Evolutionary conservation across 2,888 invertebrate species (phyloP).

Genomic region (Notodonta dromedarius): DNA sequence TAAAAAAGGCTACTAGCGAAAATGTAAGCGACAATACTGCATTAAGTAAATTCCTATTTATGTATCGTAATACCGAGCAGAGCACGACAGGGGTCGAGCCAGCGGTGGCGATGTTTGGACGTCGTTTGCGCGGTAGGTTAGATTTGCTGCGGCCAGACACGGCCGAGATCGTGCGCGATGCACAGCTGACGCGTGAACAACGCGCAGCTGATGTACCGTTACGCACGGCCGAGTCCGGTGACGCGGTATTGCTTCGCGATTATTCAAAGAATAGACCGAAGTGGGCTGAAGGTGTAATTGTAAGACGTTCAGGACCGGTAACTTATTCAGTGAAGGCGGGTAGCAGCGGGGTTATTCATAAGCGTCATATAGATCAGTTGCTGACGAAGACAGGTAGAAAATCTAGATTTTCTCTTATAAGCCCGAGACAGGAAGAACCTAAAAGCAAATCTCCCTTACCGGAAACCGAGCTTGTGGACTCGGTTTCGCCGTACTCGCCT

Average conservation of each 20-base stretch:
- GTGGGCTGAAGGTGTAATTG: conserved; percentile 8
- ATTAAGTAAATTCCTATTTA: conserved; percentile 8
- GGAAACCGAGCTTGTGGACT: too few relatives aligned
- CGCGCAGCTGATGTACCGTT: not conserved
- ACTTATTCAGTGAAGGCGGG: not conserved
- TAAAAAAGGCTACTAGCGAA: not conserved
- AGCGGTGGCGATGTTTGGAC: conserved; percentile 8
- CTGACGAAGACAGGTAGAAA: too few relatives aligned
- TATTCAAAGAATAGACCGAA: conserved; percentile 5
- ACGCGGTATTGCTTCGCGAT: not conserved
- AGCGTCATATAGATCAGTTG: not conserved
- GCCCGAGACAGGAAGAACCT: too few relatives aligned
- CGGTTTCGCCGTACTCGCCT: too few relatives aligned
- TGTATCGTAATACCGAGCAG: conserved; percentile 10
- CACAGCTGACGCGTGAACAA: conserved; percentile 3
- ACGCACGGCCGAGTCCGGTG: not conserved
- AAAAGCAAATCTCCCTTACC: too few relatives aligned
- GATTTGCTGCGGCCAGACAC: conserved; percentile 1
- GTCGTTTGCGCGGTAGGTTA: conserved; percentile 8
- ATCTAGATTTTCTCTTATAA: too few relatives aligned
- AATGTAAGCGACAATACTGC: conserved; percentile 1
- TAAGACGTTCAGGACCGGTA: conserved; percentile 2
- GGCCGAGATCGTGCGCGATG: not conserved
- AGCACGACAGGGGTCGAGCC: conserved; percentile 6
- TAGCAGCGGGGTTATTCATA: not conserved